Percentiles rank a stretch among this genome's conserved stretches.
phyloP scores from a whole-genome alignment of 2,797 vertebrate genomes.

The Enteromius anoplus region DNA sequence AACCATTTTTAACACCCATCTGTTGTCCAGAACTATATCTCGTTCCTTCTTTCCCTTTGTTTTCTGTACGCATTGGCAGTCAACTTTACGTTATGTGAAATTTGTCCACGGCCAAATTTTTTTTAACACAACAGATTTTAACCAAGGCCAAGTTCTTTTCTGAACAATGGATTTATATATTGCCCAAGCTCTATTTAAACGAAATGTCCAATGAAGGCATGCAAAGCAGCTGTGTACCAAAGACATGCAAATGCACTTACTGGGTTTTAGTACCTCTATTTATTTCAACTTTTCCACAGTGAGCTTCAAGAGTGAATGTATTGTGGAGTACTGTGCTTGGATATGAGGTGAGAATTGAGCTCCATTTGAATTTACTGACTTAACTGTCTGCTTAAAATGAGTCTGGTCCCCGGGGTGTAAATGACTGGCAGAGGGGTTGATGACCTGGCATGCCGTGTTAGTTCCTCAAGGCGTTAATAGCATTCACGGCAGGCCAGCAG shows the following conservation, averaged over 20 bases:
- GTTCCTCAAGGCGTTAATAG: constrained; percentile 29
- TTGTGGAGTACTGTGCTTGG: constrained; percentile 73
- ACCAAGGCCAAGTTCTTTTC: constrained; percentile 36
- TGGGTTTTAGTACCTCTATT: constrained; percentile 69
- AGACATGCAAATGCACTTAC: constrained; percentile 66
- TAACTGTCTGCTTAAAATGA: constrained; percentile 2
- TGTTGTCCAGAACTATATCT: constrained; percentile 56
- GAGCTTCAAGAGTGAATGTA: constrained; percentile 65
- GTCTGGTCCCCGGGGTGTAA: neutral
- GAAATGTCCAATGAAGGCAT: neutral
- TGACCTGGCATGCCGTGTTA: neutral
- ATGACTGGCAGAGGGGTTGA: constrained; percentile 19
- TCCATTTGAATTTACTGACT: constrained; percentile 57
- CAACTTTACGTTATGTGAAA: constrained; percentile 66
- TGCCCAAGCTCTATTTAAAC: neutral
- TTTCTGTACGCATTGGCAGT: constrained; percentile 57
- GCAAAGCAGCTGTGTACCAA: constrained; percentile 72
- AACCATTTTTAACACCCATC: constrained; percentile 27
- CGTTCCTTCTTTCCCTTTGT: constrained; percentile 64
- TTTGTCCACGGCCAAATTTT: constrained; percentile 58
- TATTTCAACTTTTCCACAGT: constrained; percentile 68
- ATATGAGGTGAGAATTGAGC: constrained; percentile 69
- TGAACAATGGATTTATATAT: neutral
- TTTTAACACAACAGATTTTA: constrained; percentile 53
- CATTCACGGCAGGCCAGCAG: constrained; percentile 1